Percentiles rank a stretch among this genome's conserved stretches.
Evolutionary conservation across 2,113 vertebrate genomes (phyloP).

Genomic region (Oreochromis niloticus): DNA sequence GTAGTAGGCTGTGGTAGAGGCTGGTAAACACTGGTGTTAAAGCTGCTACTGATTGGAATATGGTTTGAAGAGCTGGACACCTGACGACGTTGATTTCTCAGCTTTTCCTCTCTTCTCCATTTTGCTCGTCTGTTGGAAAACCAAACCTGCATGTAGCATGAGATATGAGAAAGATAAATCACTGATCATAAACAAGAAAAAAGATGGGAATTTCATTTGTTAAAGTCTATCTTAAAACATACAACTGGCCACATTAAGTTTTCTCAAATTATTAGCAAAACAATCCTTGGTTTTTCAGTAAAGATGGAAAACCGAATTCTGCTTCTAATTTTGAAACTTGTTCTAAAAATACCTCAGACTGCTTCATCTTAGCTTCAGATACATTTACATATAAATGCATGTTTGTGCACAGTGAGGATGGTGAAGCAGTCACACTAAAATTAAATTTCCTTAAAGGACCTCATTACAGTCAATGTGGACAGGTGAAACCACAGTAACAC

Average conservation of each 20-base stretch:
- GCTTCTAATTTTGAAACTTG: background rate
- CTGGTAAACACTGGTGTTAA: conserved; percentile 93
- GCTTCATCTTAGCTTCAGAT: background rate
- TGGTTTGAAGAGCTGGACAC: conserved; percentile 91
- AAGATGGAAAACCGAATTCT: background rate
- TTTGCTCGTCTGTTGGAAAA: conserved; percentile 98
- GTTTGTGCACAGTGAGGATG: background rate
- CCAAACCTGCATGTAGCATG: conserved; percentile 82
- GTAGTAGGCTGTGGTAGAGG: conserved; percentile 90
- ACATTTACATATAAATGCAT: background rate
- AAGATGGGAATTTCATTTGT: background rate
- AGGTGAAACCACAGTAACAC: background rate
- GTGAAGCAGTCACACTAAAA: background rate
- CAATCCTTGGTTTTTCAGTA: background rate
- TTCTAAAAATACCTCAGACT: background rate
- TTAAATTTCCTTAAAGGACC: background rate
- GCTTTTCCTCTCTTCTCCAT: conserved; percentile 97
- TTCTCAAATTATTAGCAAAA: background rate
- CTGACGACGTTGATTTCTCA: conserved; percentile 94
- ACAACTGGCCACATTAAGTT: background rate
- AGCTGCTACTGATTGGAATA: conserved; percentile 98
- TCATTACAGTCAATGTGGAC: background rate
- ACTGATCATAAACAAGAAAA: background rate
- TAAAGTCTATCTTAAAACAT: background rate
- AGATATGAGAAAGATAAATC: background rate